Percentiles rank a stretch among this genome's conserved stretches.
Conservation (phyloP, 2,113 vertebrate species). For the Excalfactoria chinensis region DNA sequence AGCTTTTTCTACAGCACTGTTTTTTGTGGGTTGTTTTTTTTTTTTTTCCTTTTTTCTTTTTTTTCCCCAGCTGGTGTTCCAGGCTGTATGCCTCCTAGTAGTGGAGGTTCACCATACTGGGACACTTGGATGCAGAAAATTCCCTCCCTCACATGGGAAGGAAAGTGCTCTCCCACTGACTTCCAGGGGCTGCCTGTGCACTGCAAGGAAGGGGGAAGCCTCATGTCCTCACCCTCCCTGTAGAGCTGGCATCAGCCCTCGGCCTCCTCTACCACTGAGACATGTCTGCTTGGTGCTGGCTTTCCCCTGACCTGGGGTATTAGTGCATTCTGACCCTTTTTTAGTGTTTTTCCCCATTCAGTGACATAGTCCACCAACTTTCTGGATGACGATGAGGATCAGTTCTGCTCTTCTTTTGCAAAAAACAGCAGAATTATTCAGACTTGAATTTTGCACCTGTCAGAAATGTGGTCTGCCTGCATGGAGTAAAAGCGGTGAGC, state of each 20-base stretch:
- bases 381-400: background rate
- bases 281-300: fast-evolving
- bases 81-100: background rate
- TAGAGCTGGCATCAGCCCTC: background rate
- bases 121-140: background rate
- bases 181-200: background rate
- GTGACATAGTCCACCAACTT: background rate
- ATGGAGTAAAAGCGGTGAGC: background rate
- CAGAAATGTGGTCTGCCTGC: background rate
- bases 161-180: background rate
- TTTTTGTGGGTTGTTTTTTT: too few species aligned
- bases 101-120: fast-evolving
- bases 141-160: background rate
- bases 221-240: background rate
- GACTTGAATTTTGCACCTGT: background rate
- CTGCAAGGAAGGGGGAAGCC: background rate
- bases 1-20: background rate
- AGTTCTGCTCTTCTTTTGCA: background rate
- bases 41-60: too few species aligned
- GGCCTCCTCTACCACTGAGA: background rate
- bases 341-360: background rate
- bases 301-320: background rate
- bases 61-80: background rate
- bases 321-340: background rate
- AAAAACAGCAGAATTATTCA: background rate